phyloP scores from a whole-genome alignment of 2,888 invertebrate species.

The Drepana falcataria region DNA sequence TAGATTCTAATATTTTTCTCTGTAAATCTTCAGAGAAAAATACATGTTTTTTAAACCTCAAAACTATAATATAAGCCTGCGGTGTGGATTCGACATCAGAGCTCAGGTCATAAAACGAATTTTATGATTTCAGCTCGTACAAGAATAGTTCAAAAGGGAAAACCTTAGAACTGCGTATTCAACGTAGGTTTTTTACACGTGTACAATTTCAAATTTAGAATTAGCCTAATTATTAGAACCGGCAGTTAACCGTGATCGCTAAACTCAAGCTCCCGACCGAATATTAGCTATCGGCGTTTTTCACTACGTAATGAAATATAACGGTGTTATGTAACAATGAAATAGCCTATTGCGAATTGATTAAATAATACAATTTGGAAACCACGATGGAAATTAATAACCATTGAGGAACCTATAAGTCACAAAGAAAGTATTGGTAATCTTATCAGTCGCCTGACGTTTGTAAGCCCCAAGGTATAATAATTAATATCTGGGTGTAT shows the following conservation, averaged over 20 bases:
- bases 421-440: neutral
- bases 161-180: neutral
- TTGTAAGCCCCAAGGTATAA: no score
- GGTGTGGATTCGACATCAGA: no score
- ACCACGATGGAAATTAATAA: neutral
- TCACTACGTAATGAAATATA: slow-evolving; percentile 23
- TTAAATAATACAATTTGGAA: slow-evolving; percentile 9
- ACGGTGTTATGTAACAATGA: slow-evolving; percentile 42
- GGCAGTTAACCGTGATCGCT: slow-evolving; percentile 64
- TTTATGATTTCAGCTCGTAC: neutral
- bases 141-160: neutral
- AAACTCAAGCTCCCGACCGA: slow-evolving; percentile 49
- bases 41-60: no score
- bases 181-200: neutral
- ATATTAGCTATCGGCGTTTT: slow-evolving; percentile 48
- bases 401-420: neutral
- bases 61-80: no score
- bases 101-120: no score
- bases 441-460: no score
- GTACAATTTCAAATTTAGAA: neutral
- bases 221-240: slow-evolving; percentile 28
- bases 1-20: no score
- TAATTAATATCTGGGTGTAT: no score
- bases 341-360: slow-evolving; percentile 20
- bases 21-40: no score